These are phyloP conservation scores for Melieria picta DNA, from an alignment of 2,888 invertebrate species.

Conservation along the genomic window DNA sequence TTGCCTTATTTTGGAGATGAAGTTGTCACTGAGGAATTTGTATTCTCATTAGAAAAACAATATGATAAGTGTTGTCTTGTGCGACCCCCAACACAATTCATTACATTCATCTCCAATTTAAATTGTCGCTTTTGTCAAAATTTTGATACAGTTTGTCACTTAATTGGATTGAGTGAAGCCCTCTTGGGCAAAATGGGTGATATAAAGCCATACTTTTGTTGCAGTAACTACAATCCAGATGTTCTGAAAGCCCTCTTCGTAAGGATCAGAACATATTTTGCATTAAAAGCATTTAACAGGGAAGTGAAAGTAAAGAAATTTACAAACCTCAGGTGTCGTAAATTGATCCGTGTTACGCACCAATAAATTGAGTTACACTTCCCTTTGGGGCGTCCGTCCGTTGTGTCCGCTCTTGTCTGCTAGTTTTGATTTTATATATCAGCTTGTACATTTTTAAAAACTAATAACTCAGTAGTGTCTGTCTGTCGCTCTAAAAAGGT, in stretches of 20 bases:
- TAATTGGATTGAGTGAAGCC: not conserved
- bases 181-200: not conserved
- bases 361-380: too few species aligned
- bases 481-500: too few species aligned
- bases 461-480: too few species aligned
- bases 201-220: conserved; percentile 1
- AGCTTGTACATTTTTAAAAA: too few species aligned
- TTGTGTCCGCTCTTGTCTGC: too few species aligned
- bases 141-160: conserved; percentile 5
- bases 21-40: conserved; percentile 18
- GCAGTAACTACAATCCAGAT: not conserved
- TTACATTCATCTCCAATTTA: not conserved
- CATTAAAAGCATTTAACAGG: not conserved
- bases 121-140: not conserved
- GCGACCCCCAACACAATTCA: conserved; percentile 9
- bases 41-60: conserved; percentile 29
- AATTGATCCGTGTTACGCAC: too few species aligned
- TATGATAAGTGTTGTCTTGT: conserved; percentile 22
- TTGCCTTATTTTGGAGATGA: conserved; percentile 24
- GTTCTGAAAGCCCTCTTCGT: not conserved
- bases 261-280: not conserved
- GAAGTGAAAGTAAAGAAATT: too few species aligned
- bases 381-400: too few species aligned
- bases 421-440: too few species aligned
- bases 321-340: too few species aligned